Percentiles rank a stretch among this genome's conserved stretches.
Conservation (phyloP, 2,797 vertebrate species). For the Thripadectes ignobilis region DNA sequence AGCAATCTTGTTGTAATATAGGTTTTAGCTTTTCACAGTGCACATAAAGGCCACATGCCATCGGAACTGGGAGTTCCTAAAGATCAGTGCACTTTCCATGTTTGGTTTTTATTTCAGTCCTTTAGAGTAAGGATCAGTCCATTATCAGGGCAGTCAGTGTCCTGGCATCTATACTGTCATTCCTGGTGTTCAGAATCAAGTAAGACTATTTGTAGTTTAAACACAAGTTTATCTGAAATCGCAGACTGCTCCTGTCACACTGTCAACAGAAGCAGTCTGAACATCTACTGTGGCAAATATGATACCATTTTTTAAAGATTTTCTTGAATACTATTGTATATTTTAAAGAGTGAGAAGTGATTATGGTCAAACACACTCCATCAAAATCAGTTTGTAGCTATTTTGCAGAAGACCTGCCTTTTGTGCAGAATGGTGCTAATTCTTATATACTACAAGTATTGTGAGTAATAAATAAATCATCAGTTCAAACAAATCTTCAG, state of each 20-base stretch:
- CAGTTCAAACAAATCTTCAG: constrained; percentile 47
- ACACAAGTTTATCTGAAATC: background rate
- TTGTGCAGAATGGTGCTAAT: background rate
- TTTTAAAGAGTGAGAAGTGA: background rate
- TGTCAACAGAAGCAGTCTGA: background rate
- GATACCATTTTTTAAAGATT: background rate
- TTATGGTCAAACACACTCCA: background rate
- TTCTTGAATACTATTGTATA: background rate
- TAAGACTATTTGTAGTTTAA: background rate
- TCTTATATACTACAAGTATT: constrained; percentile 2
- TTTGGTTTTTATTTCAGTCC: background rate
- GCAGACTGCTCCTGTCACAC: background rate
- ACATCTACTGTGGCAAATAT: background rate
- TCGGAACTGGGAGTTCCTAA: background rate
- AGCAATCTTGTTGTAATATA: background rate
- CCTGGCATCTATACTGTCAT: background rate
- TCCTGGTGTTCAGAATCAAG: background rate
- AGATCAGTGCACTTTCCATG: background rate
- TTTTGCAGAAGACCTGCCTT: background rate
- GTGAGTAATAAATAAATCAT: constrained; percentile 25
- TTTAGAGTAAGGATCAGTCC: background rate
- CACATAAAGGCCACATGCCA: background rate
- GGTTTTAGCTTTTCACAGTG: background rate
- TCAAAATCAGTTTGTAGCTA: background rate
- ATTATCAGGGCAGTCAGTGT: background rate